A percentile compares a stretch with the other conserved stretches of the same genome.
phyloP scores from a whole-genome alignment of 1,140 invertebrate species.

The Dreissena rostriformis region DNA sequence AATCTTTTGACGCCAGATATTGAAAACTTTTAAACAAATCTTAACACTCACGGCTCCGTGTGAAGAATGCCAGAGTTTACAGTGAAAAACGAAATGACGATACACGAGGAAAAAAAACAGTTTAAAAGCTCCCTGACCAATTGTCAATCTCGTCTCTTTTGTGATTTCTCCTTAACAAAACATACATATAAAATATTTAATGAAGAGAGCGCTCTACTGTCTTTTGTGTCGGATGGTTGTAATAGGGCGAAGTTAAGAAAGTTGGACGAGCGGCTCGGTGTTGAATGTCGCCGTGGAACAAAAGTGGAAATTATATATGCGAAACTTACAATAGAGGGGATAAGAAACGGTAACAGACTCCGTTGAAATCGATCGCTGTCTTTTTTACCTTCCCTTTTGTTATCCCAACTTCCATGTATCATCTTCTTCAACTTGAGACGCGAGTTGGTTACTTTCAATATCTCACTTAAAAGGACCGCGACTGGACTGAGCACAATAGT shows the following conservation, averaged over 20 bases:
- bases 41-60: too few relatives aligned
- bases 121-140: neutral
- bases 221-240: too few relatives aligned
- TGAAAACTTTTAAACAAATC: too few relatives aligned
- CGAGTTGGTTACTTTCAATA: too few relatives aligned
- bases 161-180: slow-evolving; percentile 26
- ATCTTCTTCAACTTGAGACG: slow-evolving; percentile 45
- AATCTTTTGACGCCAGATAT: too few relatives aligned
- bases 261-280: slow-evolving; percentile 5
- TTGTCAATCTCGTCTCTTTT: slow-evolving; percentile 36
- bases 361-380: slow-evolving; percentile 48
- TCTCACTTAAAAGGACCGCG: too few relatives aligned
- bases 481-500: too few relatives aligned
- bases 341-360: slow-evolving; percentile 50
- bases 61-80: neutral
- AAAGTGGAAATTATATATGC: slow-evolving; percentile 57
- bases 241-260: neutral
- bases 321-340: slow-evolving; percentile 46
- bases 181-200: slow-evolving; percentile 21
- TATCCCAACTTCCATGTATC: slow-evolving; percentile 27
- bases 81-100: neutral
- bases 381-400: slow-evolving; percentile 47
- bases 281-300: slow-evolving; percentile 47
- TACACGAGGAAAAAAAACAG: slow-evolving; percentile 3
- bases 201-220: too few relatives aligned